Conservation (phyloP, 2,113 vertebrate genomes). For the Stercorarius parasiticus region DNA sequence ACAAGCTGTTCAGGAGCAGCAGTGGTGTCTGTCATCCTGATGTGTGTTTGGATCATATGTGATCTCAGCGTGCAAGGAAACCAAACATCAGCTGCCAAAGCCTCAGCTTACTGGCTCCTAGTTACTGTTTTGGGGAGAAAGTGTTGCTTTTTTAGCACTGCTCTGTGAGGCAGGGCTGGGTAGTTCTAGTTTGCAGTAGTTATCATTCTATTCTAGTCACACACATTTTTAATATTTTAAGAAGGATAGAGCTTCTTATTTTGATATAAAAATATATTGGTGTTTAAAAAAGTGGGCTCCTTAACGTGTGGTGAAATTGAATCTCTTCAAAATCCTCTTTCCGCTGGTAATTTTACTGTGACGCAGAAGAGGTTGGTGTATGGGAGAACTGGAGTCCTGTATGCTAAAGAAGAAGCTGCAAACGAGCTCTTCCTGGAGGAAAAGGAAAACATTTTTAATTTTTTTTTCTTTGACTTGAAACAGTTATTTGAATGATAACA, state of each 20-base stretch:
- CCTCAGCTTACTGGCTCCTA: not conserved
- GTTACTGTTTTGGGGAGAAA: not conserved
- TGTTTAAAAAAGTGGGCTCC: not conserved
- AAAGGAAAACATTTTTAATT: not conserved
- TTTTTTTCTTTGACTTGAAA: not conserved
- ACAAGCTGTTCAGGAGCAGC: constrained; percentile 8
- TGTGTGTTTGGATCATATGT: not conserved
- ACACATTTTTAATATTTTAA: not conserved
- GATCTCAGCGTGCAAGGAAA: not conserved
- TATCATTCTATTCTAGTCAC: not conserved
- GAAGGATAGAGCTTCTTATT: not conserved
- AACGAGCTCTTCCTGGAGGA: not conserved
- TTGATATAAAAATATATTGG: not conserved
- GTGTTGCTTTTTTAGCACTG: fast-evolving
- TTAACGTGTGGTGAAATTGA: not conserved
- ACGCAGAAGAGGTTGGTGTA: not conserved
- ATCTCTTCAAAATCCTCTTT: not conserved
- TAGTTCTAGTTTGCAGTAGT: not conserved
- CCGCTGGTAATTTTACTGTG: not conserved
- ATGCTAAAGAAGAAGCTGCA: not conserved
- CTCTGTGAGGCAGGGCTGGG: not conserved
- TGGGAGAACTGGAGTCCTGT: not conserved
- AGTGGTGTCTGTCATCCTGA: not conserved
- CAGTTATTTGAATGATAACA: not conserved
- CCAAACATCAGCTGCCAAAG: not conserved